Evolutionary conservation across 1,140 invertebrate species (phyloP).

Genomic region (Drosophila varians): DNA sequence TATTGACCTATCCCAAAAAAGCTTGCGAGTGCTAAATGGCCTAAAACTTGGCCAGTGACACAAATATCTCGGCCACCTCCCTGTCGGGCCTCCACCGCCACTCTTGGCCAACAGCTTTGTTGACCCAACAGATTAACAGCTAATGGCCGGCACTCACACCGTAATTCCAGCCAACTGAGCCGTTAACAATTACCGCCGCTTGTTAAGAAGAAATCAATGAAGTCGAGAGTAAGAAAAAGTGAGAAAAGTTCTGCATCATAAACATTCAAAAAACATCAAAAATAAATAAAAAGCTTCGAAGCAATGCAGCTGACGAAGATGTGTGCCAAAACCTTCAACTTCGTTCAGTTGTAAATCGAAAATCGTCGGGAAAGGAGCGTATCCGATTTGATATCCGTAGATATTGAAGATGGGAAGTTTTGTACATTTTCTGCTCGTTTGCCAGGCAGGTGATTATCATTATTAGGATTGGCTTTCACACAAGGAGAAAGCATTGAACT

Average conservation of each 20-base stretch:
- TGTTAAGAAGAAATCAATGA: constrained; percentile 53
- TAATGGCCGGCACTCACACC: constrained; percentile 51
- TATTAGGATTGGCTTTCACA: constrained; percentile 16
- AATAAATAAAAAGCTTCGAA: constrained; percentile 2
- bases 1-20: constrained; percentile 73
- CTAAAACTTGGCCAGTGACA: constrained; percentile 66
- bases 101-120: constrained; percentile 41
- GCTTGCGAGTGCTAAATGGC: constrained; percentile 54
- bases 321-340: constrained; percentile 13
- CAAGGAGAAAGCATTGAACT: background rate
- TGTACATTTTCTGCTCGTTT: constrained; percentile 43
- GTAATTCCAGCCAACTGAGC: constrained; percentile 29
- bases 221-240: constrained; percentile 26
- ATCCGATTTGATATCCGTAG: background rate
- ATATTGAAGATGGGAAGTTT: constrained; percentile 6
- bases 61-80: constrained; percentile 15
- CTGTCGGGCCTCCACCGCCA: background rate
- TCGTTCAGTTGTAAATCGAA: constrained; percentile 46
- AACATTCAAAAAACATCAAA: constrained; percentile 50
- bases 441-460: constrained; percentile 71
- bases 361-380: constrained; percentile 12
- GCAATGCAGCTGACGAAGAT: constrained; percentile 10
- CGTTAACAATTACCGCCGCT: constrained; percentile 57
- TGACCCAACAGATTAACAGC: constrained; percentile 72
- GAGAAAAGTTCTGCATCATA: constrained; percentile 62